Conservation (phyloP, 2,797 vertebrate genomes). For the Halcyon smyrnensis region DNA sequence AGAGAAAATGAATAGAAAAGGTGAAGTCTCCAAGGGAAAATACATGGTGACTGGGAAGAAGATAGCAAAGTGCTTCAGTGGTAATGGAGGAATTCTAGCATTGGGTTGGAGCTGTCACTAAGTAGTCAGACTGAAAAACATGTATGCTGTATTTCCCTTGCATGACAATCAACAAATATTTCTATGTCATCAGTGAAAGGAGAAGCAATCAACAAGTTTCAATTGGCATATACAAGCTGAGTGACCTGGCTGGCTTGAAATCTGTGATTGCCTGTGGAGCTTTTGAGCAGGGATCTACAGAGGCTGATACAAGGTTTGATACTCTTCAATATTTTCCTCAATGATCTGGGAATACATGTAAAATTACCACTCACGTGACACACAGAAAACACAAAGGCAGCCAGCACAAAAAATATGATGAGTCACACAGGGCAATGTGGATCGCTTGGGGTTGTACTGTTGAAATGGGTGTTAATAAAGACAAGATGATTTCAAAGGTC, state of each 20-base stretch:
- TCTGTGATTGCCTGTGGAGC: not conserved
- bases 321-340: not conserved
- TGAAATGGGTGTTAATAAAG: not conserved
- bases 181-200: not conserved
- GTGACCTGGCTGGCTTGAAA: not conserved
- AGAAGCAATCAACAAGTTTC: not conserved
- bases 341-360: not conserved
- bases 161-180: not conserved
- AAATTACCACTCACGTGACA: not conserved
- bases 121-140: not conserved
- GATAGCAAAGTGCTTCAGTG: not conserved
- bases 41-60: not conserved
- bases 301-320: not conserved
- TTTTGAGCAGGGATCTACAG: not conserved
- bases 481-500: no score
- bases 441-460: accelerated
- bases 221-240: not conserved
- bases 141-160: not conserved
- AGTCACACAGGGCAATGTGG: not conserved
- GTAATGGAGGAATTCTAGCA: not conserved
- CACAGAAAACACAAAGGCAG: not conserved
- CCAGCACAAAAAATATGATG: not conserved
- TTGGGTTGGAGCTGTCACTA: not conserved
- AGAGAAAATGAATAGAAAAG: not conserved
- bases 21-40: not conserved